A percentile compares a stretch with the other conserved stretches of the same genome.
phyloP scores from a whole-genome alignment of 2,888 invertebrate species.

The Rambutsinella grinnellia region DNA sequence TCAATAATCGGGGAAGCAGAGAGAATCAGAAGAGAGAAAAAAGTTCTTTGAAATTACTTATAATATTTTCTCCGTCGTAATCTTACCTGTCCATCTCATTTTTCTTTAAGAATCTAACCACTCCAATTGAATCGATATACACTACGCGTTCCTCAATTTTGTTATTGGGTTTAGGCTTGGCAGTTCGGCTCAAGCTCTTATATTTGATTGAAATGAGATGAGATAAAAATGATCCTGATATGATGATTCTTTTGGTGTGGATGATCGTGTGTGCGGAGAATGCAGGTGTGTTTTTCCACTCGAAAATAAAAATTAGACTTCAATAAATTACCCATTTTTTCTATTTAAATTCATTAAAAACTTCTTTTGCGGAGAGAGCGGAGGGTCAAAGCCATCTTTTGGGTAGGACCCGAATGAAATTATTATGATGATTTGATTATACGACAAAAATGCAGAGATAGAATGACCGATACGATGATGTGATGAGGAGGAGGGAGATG shows the following conservation, averaged over 20 bases:
- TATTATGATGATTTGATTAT: too few species aligned
- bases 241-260: conserved; percentile 39
- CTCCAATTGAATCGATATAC: too few species aligned
- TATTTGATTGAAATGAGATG: conserved; percentile 52
- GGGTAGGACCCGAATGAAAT: not conserved
- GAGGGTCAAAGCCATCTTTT: not conserved
- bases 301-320: conserved; percentile 19
- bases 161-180: conserved; percentile 51
- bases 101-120: too few species aligned
- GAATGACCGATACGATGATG: not conserved
- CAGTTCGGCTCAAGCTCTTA: not conserved
- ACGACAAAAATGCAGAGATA: not conserved
- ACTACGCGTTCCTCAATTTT: conserved; percentile 13
- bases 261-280: not conserved
- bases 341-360: conserved; percentile 49
- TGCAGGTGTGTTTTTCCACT: conserved; percentile 24
- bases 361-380: not conserved
- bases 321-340: conserved; percentile 29
- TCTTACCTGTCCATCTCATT: conserved; percentile 56
- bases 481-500: not conserved
- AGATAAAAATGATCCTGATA: conserved; percentile 41
- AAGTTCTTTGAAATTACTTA: too few species aligned
- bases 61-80: not conserved
- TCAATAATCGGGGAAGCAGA: too few species aligned
- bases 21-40: conserved; percentile 24